A percentile compares a stretch with the other conserved stretches of the same genome.
phyloP scores from a whole-genome alignment of 2,888 invertebrate species.

The Frankliniella intonsa region DNA sequence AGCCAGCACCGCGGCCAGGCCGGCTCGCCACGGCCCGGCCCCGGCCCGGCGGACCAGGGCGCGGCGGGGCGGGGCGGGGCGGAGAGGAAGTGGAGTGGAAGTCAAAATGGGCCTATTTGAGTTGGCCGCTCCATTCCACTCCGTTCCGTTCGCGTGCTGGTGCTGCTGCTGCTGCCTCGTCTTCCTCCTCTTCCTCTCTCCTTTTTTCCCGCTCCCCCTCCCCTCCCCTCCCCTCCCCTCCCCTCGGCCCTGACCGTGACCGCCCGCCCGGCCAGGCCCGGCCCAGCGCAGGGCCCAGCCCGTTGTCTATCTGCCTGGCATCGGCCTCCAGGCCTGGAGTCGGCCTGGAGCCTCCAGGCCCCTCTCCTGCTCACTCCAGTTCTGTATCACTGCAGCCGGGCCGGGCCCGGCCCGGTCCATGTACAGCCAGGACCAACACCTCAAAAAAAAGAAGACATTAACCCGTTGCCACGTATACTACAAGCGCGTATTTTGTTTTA shows the following conservation, averaged over 20 bases:
- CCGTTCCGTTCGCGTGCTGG: not conserved
- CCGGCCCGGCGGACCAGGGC: no score
- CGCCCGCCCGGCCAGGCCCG: not conserved
- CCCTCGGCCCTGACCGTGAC: not conserved
- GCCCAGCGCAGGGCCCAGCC: not conserved
- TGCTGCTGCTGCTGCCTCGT: not conserved
- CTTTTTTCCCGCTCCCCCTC: not conserved
- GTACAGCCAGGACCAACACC: not conserved
- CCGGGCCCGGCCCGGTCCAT: not conserved
- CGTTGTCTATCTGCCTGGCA: no score
- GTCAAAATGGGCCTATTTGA: not conserved
- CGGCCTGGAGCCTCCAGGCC: no score
- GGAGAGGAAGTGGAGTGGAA: not conserved
- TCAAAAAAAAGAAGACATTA: not conserved
- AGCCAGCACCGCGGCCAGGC: no score
- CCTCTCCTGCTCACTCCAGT: no score
- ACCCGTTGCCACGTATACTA: no score
- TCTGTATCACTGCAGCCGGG: no score
- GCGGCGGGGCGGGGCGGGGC: not conserved
- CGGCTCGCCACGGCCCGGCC: no score
- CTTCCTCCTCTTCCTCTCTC: not conserved
- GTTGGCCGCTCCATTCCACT: not conserved
- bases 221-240: not conserved
- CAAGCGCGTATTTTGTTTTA: no score
- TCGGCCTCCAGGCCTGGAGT: no score